phyloP scores from a whole-genome alignment of 2,888 invertebrate species.

The Epistrophe grossulariae region DNA sequence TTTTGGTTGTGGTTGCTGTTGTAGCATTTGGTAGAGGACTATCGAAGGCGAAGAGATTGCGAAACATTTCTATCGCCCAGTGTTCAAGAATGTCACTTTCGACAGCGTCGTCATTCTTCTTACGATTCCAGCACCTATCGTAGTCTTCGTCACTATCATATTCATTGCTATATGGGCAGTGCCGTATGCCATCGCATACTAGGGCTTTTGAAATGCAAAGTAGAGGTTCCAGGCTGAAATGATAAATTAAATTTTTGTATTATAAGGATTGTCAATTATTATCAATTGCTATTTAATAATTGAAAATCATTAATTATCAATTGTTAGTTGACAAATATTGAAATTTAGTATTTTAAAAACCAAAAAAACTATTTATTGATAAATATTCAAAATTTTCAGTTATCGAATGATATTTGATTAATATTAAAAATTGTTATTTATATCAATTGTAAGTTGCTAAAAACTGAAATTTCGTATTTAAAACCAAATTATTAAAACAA shows the following conservation, averaged over 20 bases:
- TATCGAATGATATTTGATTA: too few relatives aligned
- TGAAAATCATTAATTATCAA: too few relatives aligned
- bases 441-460: too few relatives aligned
- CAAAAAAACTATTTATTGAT: too few relatives aligned
- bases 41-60: constrained; percentile 82
- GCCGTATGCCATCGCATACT: constrained; percentile 88
- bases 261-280: not conserved
- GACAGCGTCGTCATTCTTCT: constrained; percentile 79
- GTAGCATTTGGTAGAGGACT: constrained; percentile 77
- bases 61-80: constrained; percentile 82
- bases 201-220: constrained; percentile 88
- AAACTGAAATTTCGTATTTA: too few relatives aligned
- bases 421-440: too few relatives aligned
- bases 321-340: too few relatives aligned
- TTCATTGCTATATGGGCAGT: constrained; percentile 88
- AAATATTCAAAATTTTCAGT: too few relatives aligned
- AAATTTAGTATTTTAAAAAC: too few relatives aligned
- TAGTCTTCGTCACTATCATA: constrained; percentile 85
- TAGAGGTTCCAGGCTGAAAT: constrained; percentile 79
- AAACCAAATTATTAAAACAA: too few relatives aligned
- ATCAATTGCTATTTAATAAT: too few relatives aligned
- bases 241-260: not conserved
- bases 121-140: constrained; percentile 81
- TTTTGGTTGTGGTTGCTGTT: constrained; percentile 30
- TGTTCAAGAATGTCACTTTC: constrained; percentile 82